These are phyloP conservation scores for Ephialtes manifestator DNA, from an alignment of 2,888 invertebrate species.

Conservation along the genomic window DNA sequence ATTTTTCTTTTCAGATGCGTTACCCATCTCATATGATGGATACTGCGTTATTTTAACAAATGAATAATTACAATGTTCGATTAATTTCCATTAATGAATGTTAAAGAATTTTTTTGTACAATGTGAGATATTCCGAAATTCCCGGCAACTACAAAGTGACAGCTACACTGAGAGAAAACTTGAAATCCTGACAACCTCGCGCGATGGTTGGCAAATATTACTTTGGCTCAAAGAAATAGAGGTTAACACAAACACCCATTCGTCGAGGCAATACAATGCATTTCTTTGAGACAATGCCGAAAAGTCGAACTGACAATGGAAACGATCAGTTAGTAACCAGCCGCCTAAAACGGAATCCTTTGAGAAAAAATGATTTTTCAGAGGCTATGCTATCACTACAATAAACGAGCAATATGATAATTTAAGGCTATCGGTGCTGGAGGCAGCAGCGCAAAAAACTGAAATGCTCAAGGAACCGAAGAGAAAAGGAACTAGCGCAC, in stretches of 20 bases:
- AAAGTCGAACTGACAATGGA: neutral
- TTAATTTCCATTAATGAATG: constrained; percentile 54
- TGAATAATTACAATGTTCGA: no score
- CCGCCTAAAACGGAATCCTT: neutral
- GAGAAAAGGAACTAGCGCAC: neutral
- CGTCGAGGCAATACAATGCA: no score
- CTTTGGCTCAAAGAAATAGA: no score
- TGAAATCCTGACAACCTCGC: no score
- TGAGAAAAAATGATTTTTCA: neutral
- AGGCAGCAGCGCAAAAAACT: neutral
- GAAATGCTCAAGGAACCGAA: constrained; percentile 14
- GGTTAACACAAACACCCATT: no score
- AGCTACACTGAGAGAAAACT: no score
- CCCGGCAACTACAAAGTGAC: no score
- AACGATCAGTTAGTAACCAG: neutral
- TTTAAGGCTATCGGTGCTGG: neutral
- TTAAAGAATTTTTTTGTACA: constrained; percentile 71
- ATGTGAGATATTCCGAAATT: no score
- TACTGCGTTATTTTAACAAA: no score
- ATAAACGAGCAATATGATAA: constrained; percentile 3
- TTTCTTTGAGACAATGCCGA: no score
- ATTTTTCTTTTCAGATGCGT: constrained; percentile 29
- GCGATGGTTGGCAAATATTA: no score
- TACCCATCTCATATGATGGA: no score
- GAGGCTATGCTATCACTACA: constrained; percentile 1